Evolutionary conservation across 1,140 invertebrate species (phyloP).

Genomic region (Philotrypesis tridentata): DNA sequence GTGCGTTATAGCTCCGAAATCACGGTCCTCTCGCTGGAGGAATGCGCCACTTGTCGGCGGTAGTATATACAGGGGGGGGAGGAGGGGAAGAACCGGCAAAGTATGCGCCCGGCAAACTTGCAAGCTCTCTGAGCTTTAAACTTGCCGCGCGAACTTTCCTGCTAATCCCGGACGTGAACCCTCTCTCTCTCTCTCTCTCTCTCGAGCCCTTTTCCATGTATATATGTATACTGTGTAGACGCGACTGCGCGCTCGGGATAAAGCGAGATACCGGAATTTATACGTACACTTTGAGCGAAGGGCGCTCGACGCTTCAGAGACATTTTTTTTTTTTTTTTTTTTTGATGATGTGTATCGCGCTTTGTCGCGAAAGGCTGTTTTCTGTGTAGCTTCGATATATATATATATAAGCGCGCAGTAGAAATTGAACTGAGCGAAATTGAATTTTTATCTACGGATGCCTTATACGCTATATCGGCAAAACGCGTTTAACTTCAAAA

Average conservation of each 20-base stretch:
- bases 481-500: too few species aligned
- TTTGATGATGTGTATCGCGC: too few species aligned
- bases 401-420: too few species aligned
- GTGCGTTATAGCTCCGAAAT: background rate
- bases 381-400: too few species aligned
- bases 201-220: background rate
- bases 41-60: slow-evolving; percentile 32
- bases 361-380: too few species aligned
- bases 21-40: background rate
- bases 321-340: background rate
- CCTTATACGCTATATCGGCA: too few species aligned
- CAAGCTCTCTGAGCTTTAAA: slow-evolving; percentile 18
- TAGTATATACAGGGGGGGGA: too few species aligned
- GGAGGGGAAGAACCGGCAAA: background rate
- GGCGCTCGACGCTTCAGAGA: background rate
- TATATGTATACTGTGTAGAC: background rate
- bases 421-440: too few species aligned
- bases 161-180: background rate
- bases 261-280: background rate
- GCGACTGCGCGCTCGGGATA: background rate
- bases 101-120: slow-evolving; percentile 17
- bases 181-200: too few species aligned
- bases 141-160: background rate
- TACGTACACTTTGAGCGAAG: background rate
- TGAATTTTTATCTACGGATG: too few species aligned